Conservation (phyloP, 35 echinoderm and acorn worm genomes). For the Heliocidaris tuberculata region DNA sequence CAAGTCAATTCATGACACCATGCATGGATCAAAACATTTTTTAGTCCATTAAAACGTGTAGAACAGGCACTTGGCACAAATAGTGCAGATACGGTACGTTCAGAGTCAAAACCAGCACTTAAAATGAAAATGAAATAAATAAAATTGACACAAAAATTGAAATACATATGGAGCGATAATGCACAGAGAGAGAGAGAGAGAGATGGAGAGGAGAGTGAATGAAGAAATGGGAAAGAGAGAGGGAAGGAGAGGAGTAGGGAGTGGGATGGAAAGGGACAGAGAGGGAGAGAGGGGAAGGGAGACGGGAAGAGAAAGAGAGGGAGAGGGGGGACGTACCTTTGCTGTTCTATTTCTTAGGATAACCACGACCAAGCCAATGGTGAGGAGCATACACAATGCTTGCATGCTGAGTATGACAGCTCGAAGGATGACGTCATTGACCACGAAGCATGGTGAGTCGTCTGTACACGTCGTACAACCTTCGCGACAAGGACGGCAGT, state of each 20-base stretch:
- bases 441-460: constrained; percentile 77
- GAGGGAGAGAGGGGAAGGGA: background rate
- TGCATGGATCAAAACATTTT: too few species aligned
- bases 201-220: too few species aligned
- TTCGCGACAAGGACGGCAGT: constrained; percentile 68
- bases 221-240: too few species aligned
- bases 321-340: constrained; percentile 59
- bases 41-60: too few species aligned
- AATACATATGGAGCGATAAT: too few species aligned
- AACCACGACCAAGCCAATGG: constrained; percentile 61
- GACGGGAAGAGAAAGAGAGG: background rate
- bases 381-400: constrained; percentile 78
- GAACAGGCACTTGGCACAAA: too few species aligned
- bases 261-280: background rate
- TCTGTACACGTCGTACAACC: constrained; percentile 77
- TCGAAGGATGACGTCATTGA: constrained; percentile 72
- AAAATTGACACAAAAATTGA: too few species aligned
- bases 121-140: too few species aligned
- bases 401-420: constrained; percentile 73
- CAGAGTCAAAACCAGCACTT: too few species aligned
- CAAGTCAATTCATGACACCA: too few species aligned
- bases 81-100: too few species aligned
- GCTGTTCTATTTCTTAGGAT: constrained; percentile 73
- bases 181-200: background rate
- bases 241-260: background rate